Conservation (phyloP, 2,113 vertebrate genomes). For the Brienomyrus longianalis region DNA sequence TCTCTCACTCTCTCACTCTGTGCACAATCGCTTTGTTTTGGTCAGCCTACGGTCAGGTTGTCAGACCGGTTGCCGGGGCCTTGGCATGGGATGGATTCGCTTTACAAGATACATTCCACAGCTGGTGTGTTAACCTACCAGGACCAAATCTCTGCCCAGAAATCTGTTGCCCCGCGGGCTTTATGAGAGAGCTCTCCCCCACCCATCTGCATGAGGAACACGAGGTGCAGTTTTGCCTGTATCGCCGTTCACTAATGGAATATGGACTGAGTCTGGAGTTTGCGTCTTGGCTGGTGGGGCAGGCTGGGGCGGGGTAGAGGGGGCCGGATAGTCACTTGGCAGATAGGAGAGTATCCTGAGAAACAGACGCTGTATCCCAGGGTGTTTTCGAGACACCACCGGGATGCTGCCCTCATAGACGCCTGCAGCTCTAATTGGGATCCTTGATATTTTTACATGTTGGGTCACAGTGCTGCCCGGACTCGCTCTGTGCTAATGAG, state of each 20-base stretch:
- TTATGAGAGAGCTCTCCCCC: constrained; percentile 26
- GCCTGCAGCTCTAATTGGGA: constrained; percentile 6
- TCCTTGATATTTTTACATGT: neutral
- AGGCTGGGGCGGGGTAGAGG: neutral
- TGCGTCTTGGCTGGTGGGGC: neutral
- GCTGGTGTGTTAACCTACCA: constrained; percentile 40
- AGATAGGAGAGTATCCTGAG: neutral
- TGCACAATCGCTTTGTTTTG: neutral
- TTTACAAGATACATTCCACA: constrained; percentile 28
- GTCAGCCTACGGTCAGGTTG: constrained; percentile 14
- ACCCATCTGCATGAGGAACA: constrained; percentile 24
- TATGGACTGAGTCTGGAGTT: neutral
- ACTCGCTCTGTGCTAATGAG: constrained; percentile 9
- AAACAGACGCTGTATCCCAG: neutral
- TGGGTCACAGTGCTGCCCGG: neutral
- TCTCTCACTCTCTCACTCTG: neutral
- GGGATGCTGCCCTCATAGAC: constrained; percentile 15
- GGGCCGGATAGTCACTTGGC: neutral
- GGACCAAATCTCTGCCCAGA: constrained; percentile 35
- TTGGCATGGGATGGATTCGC: constrained; percentile 37
- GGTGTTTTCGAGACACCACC: neutral
- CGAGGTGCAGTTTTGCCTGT: constrained; percentile 18
- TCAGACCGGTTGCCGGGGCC: constrained; percentile 33
- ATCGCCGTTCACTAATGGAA: neutral
- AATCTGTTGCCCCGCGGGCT: constrained; percentile 29